Percentiles rank a stretch among this genome's conserved stretches.
Evolutionary conservation across 37 sponge, comb jelly and placozoan species (phyloP).

Genomic region (Halisarca cf. caerulea): DNA sequence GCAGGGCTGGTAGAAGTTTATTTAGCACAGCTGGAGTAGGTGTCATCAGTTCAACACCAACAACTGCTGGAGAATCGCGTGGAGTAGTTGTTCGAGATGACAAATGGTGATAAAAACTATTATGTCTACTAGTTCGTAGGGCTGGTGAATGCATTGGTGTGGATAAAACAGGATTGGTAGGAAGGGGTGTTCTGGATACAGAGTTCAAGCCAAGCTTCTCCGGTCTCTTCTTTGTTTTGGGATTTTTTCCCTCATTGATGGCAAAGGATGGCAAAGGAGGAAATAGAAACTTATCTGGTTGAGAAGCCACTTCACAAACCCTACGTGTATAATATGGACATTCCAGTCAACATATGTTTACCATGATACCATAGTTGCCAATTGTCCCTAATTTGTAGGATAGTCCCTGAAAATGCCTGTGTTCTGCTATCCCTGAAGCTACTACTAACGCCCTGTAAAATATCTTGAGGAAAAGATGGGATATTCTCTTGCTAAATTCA

Average conservation of each 20-base stretch:
- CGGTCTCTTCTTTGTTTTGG: constrained; percentile 6
- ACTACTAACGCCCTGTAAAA: too few relatives aligned
- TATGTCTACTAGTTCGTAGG: constrained; percentile 16
- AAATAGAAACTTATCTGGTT: constrained; percentile 14
- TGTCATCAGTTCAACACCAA: constrained; percentile 27
- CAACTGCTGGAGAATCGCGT: constrained; percentile 61
- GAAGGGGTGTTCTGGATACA: constrained; percentile 9
- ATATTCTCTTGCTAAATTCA: too few relatives aligned
- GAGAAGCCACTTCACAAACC: too few relatives aligned
- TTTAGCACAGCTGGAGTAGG: constrained; percentile 65
- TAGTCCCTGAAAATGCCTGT: too few relatives aligned
- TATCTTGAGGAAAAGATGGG: too few relatives aligned
- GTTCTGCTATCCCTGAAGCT: too few relatives aligned
- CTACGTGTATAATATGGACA: too few relatives aligned
- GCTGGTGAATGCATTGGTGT: constrained; percentile 52
- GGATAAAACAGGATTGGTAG: not conserved
- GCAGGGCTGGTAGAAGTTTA: constrained; percentile 61
- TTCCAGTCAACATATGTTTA: too few relatives aligned
- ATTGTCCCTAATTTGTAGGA: too few relatives aligned
- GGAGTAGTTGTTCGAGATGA: constrained; percentile 56
- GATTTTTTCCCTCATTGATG: constrained; percentile 5
- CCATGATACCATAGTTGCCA: too few relatives aligned
- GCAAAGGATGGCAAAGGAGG: constrained; percentile 21
- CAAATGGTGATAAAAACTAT: constrained; percentile 29
- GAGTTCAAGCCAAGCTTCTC: constrained; percentile 6